phyloP scores from a whole-genome alignment of 2,797 vertebrate species.

The Potorous gilbertii region DNA sequence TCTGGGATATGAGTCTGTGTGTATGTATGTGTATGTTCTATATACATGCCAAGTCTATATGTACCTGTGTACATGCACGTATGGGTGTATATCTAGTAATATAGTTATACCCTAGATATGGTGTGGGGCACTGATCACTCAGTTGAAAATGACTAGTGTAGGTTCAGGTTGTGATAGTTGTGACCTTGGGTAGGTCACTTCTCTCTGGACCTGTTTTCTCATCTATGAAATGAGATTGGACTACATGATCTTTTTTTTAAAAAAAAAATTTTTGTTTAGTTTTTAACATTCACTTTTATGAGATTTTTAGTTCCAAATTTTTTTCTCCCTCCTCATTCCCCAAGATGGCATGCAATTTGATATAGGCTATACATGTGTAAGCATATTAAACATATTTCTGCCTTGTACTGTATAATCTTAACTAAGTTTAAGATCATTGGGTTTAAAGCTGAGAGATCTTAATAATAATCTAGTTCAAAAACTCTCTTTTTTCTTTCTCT shows the following conservation, averaged over 20 bases:
- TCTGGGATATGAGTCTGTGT: not conserved
- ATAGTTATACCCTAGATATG: not conserved
- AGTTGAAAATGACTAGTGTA: not conserved
- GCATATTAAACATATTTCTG: no score
- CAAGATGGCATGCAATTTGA: no score
- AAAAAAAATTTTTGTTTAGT: no score
- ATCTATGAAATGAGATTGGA: not conserved
- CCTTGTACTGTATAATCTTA: not conserved
- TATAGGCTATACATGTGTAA: no score
- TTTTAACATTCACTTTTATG: no score
- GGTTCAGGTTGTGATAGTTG: not conserved
- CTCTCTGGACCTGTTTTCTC: not conserved
- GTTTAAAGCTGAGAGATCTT: not conserved
- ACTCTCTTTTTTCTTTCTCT: not conserved
- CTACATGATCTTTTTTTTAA: not conserved
- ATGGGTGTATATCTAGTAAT: not conserved
- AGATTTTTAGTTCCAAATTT: no score
- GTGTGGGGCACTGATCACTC: not conserved
- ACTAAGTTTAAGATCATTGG: not conserved
- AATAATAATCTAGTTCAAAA: not conserved
- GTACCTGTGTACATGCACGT: not conserved
- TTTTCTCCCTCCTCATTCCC: no score
- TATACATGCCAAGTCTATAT: no score
- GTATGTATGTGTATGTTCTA: not conserved
- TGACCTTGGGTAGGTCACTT: not conserved